Evolutionary conservation across 2,888 invertebrate species (phyloP), one percentile per base, ranked within the genome.

Genomic region (Drosophila macrothrix): DNA sequence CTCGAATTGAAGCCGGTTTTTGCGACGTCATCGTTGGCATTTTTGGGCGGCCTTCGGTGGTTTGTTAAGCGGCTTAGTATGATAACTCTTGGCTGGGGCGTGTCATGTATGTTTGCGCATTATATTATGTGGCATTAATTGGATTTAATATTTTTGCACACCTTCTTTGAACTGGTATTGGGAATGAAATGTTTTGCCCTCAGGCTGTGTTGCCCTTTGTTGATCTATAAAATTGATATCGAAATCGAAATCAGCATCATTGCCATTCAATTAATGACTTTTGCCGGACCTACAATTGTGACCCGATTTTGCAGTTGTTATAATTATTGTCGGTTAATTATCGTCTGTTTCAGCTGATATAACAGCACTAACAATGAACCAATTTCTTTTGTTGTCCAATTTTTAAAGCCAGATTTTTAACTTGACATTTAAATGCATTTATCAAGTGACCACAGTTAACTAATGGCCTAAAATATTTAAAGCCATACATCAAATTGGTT

Each of bases 91-190:
- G 52, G 69, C 66, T 73, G 67, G 68, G 75, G 83, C 77, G 76
- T 60, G 76, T 52, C 59, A 60, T 43, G 62, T 76, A 29, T 75
- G 79, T 70, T 68, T 66, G 67, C 63, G 68, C 67, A 69, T 67
- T 69, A 69, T 61, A 71, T 82, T 75, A 76, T 78, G 68, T 78
- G 83, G 73, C 82, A 78, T 87, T 88, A 86, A 88, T 88, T 87
- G 87, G 87, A 86, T 83, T 88, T 80, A 70, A 82, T 80, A 78
- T 67, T 74, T 83, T 76, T 71, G 78, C 76, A 78, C 83, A 77
- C 76, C 73, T 74, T 39, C 49, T 1, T 31, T 66, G 14, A 37
- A 46, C 46, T 46, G 46, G 46, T 46, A 9, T 46, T 46, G 46
- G 16, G 4, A 16, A 22, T 46, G 25, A 46, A 46, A 9, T 50